Base-by-base conservation (phyloP, 1,140 invertebrate genomes). In the Linepithema humile region DNA sequence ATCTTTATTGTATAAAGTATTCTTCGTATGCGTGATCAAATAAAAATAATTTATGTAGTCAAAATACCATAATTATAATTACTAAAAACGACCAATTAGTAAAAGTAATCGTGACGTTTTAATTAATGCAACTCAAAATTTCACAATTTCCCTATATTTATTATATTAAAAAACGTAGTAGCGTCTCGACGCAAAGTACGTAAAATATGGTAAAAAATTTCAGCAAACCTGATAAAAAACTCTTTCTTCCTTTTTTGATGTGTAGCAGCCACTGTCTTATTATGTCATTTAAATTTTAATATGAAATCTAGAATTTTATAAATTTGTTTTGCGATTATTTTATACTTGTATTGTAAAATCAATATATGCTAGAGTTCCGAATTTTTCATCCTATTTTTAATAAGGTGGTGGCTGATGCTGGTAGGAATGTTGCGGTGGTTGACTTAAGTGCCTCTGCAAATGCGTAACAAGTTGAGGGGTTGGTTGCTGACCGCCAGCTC, bases 401-500 rank as follows among this genome's bases (percentile, higher is more conserved):
- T 95, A 95, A 84, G 95, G 94, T 82, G 95, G 95, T 12, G 95
- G 95, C 91, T 95, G 95, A 91, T 95, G 94, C 40, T 93, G 93
- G 90, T 95, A 95, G 65, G 94, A 91, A 90, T 94, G 93, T 83
- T 94, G 94, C 5, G 94, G 94, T 2, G 92, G 92, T 90, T 94
- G 94, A 86, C 89, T 93, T n/a, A 93, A 80, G 38, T 96, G 96
- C 50, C 95, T 93, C 85, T 95, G 96, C 78, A 96, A 92, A 88
- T 96, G 96, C 6, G 95, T 96, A 1, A 96, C 95, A n/a, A 96
- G 90, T 82, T 96, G 95, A 1, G 95, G 94, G 0, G 94, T 95
- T 77, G 95, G 95, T 90, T 96, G 95, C 82, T 96, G 95, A 7
- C 95, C 95, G 87, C 94, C 94, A 78, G 94, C 95, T 83, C 95